Evolutionary conservation across 2,888 invertebrate species (phyloP).

Genomic region (Megaustenia siamemsis): DNA sequence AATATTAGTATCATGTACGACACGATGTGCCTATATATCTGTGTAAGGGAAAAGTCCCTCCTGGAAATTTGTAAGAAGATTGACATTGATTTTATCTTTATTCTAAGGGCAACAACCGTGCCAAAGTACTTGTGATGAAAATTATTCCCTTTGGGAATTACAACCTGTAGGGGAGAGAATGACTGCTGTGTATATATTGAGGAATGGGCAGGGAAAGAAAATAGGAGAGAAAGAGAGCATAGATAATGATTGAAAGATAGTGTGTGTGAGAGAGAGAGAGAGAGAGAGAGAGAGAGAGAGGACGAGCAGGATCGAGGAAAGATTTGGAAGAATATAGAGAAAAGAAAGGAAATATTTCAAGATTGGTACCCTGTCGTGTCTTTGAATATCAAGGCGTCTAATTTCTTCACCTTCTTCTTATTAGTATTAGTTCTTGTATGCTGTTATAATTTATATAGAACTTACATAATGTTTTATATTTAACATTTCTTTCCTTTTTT

Average conservation of each 20-base stretch:
- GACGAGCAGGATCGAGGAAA: neutral
- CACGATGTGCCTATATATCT: too few relatives aligned
- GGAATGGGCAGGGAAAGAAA: neutral
- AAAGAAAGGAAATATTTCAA: too few relatives aligned
- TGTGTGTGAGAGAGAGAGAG: conserved; percentile 3
- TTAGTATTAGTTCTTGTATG: too few relatives aligned
- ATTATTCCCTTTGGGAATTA: conserved; percentile 16
- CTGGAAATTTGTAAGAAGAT: neutral
- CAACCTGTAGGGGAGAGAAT: neutral
- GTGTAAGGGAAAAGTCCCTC: neutral
- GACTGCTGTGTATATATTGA: neutral
- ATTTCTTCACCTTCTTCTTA: too few relatives aligned
- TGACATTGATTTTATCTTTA: neutral
- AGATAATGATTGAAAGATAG: neutral
- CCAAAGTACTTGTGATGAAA: conserved; percentile 15
- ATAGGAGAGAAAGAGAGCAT: neutral
- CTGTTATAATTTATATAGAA: too few relatives aligned
- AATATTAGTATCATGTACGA: too few relatives aligned
- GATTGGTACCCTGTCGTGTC: too few relatives aligned
- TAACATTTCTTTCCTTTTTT: too few relatives aligned
- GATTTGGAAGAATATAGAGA: neutral
- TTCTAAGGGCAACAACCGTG: conserved; percentile 31
- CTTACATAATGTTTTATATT: too few relatives aligned
- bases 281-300: conserved; percentile 9
- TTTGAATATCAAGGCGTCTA: too few relatives aligned